Evolutionary conservation across 2,797 vertebrate genomes (phyloP).

Genomic region (Gambelia wislizenii): DNA sequence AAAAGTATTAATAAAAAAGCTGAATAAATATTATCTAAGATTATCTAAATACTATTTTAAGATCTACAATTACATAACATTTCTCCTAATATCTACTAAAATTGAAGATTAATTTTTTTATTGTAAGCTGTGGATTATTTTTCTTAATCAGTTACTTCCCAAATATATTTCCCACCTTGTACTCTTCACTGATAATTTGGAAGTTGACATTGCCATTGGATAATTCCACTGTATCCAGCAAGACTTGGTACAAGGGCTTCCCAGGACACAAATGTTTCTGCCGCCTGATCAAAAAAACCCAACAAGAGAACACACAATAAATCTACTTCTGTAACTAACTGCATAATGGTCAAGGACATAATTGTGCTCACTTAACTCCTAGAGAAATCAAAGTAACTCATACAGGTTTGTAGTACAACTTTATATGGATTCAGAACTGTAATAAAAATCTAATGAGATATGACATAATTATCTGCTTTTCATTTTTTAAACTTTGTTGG

Average conservation of each 20-base stretch:
- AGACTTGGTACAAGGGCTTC: conserved; percentile 77
- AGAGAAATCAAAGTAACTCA: neutral
- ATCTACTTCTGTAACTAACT: neutral
- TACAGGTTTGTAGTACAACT: neutral
- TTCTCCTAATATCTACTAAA: neutral
- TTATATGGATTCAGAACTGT: conserved; percentile 6
- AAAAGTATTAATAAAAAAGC: too few relatives aligned
- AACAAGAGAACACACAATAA: neutral
- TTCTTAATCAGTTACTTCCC: neutral
- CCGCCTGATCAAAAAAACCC: conserved; percentile 77
- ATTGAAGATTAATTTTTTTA: neutral
- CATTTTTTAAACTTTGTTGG: conserved; percentile 24
- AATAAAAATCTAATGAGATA: conserved; percentile 2
- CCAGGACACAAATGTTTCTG: conserved; percentile 82
- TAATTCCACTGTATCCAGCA: conserved; percentile 84
- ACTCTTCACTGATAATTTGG: conserved; percentile 79
- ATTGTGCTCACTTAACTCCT: neutral
- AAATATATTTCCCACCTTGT: conserved; percentile 81
- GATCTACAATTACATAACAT: neutral
- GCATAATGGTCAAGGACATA: neutral
- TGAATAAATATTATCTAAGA: conserved; percentile 26
- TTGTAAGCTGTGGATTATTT: neutral
- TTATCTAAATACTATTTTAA: neutral
- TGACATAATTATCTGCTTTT: neutral
- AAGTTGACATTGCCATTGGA: conserved; percentile 81